These are phyloP conservation scores for Lacanobia oleracea DNA, from an alignment of 2,888 invertebrate genomes.

Conservation along the genomic window DNA sequence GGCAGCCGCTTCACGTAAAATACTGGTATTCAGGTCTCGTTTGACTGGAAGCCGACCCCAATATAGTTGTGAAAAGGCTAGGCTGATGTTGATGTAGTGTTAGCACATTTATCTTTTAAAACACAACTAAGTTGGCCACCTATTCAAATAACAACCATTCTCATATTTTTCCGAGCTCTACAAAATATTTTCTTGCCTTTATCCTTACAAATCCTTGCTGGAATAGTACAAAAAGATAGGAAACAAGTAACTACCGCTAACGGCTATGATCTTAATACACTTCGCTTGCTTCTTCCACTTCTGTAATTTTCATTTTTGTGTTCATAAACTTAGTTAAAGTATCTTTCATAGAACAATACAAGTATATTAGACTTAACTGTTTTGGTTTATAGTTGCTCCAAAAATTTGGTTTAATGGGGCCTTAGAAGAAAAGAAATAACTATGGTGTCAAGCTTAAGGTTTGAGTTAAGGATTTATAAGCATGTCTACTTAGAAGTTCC, in stretches of 20 bases:
- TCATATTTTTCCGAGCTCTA: constrained; percentile 19
- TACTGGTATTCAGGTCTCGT: no score
- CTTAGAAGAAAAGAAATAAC: no score
- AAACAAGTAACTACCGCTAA: constrained; percentile 12
- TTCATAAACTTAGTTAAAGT: constrained; percentile 23
- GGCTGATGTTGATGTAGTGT: no score
- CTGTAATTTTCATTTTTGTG: constrained; percentile 18
- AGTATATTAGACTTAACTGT: constrained; percentile 6
- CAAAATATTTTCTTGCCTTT: constrained; percentile 25
- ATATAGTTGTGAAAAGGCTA: no score
- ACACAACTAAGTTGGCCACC: not conserved
- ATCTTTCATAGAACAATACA: constrained; percentile 1
- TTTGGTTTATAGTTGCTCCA: not conserved
- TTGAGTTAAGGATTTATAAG: no score
- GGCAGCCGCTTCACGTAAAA: no score
- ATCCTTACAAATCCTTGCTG: constrained; percentile 43
- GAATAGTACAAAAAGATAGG: constrained; percentile 28
- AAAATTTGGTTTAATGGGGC: not conserved
- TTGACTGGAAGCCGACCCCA: no score
- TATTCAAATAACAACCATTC: constrained; percentile 14
- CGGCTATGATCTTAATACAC: constrained; percentile 46
- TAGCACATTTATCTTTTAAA: not conserved
- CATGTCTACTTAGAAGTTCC: no score
- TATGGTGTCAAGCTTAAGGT: no score
- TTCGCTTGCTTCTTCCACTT: constrained; percentile 46